phyloP scores from a whole-genome alignment of 2,888 invertebrate species.

The Elmis aenea region DNA sequence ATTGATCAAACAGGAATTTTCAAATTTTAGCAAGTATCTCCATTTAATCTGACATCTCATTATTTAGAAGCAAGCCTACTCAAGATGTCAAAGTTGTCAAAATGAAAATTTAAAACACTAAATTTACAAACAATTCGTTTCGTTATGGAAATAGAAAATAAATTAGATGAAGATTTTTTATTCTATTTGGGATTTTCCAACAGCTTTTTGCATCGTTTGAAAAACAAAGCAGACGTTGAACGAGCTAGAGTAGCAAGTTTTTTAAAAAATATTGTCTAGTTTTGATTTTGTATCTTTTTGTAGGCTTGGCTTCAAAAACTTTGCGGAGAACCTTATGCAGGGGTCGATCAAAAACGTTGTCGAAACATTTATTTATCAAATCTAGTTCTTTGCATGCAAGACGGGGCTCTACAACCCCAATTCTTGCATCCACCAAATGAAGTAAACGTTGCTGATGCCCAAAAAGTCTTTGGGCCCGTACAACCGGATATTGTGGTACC shows the following conservation, averaged over 20 bases:
- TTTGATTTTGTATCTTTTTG: conserved; percentile 14
- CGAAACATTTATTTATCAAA: conserved; percentile 48
- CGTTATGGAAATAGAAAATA: conserved; percentile 37
- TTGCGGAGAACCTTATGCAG: conserved; percentile 38
- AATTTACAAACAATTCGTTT: background rate
- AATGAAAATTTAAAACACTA: background rate
- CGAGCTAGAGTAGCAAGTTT: conserved; percentile 35
- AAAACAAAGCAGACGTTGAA: conserved; percentile 25
- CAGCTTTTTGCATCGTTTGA: conserved; percentile 31
- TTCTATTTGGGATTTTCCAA: conserved; percentile 45
- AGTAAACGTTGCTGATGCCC: conserved; percentile 40
- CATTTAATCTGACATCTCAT: too few species aligned
- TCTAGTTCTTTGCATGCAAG: conserved; percentile 45
- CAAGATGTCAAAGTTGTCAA: background rate
- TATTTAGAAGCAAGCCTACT: too few species aligned
- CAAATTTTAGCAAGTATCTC: too few species aligned
- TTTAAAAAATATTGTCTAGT: conserved; percentile 1
- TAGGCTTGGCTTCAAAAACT: conserved; percentile 45
- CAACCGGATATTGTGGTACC: conserved; percentile 29
- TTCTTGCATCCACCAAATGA: conserved; percentile 40
- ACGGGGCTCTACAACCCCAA: conserved; percentile 39
- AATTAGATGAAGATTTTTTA: conserved; percentile 47
- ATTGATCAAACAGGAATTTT: too few species aligned
- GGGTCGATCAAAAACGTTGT: conserved; percentile 41
- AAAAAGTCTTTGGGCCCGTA: conserved; percentile 36